phyloP scores from a whole-genome alignment of 2,888 invertebrate species.

The Amphipoea lucens region DNA sequence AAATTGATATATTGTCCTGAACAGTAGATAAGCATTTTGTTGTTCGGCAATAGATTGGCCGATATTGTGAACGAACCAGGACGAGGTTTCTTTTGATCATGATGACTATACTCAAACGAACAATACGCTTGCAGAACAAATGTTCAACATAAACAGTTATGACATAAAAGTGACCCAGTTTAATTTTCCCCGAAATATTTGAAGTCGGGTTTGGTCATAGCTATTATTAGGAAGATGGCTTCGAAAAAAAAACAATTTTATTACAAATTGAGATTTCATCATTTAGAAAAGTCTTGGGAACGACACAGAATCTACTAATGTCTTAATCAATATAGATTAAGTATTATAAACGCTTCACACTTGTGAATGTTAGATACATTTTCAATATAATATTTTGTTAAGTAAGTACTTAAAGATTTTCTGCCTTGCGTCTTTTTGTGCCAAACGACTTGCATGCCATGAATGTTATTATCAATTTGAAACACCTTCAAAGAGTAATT shows the following conservation, averaged over 20 bases:
- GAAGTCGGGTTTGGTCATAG: background rate
- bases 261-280: slow-evolving; percentile 1
- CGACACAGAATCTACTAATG: slow-evolving; percentile 11
- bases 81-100: slow-evolving; percentile 37
- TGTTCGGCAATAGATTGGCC: slow-evolving; percentile 35
- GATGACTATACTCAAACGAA: slow-evolving; percentile 25
- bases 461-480: background rate
- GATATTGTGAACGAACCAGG: slow-evolving; percentile 25
- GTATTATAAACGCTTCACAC: background rate
- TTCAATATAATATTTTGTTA: background rate
- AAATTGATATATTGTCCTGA: slow-evolving; percentile 23
- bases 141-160: slow-evolving; percentile 27
- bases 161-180: slow-evolving; percentile 22
- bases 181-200: slow-evolving; percentile 27
- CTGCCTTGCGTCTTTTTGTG: background rate
- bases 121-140: slow-evolving; percentile 38
- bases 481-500: background rate
- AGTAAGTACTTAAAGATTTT: background rate
- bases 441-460: background rate
- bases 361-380: background rate
- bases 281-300: slow-evolving; percentile 2
- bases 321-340: background rate
- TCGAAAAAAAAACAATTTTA: slow-evolving; percentile 14
- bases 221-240: background rate
- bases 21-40: slow-evolving; percentile 22